A percentile compares a stretch with the other conserved stretches of the same genome.
Evolutionary conservation across 2,888 invertebrate species (phyloP).

Genomic region (Idaea biselata): DNA sequence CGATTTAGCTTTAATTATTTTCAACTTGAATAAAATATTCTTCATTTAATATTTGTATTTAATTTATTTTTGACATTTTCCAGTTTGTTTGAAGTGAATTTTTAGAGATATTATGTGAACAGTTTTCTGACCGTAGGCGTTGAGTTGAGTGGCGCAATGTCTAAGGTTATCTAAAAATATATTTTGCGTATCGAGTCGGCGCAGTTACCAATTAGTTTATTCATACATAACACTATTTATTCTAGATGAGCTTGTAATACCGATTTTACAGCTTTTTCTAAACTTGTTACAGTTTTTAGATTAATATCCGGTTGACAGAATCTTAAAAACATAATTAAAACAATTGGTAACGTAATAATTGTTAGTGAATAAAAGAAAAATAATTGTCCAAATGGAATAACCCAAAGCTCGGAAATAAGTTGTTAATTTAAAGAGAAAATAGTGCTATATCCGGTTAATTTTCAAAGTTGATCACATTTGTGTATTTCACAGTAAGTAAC

Average conservation of each 20-base stretch:
- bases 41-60: conserved; percentile 22
- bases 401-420: background rate
- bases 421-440: background rate
- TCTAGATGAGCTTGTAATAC: background rate
- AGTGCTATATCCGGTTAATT: too few relatives aligned
- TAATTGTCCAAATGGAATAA: too few relatives aligned
- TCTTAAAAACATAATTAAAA: too few relatives aligned
- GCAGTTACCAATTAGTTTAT: conserved; percentile 16
- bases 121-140: conserved; percentile 47
- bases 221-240: background rate
- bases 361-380: too few relatives aligned
- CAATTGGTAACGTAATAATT: too few relatives aligned
- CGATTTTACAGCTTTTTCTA: background rate
- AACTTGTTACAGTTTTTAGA: background rate
- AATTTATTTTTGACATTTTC: conserved; percentile 36
- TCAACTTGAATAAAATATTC: background rate
- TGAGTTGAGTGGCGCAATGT: conserved; percentile 40
- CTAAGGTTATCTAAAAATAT: conserved; percentile 64
- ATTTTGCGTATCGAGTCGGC: conserved; percentile 40
- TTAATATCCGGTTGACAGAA: too few relatives aligned
- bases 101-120: conserved; percentile 12
- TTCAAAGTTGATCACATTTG: too few relatives aligned
- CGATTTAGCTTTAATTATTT: background rate
- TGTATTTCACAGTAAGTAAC: too few relatives aligned
- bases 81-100: conserved; percentile 18